These are phyloP conservation scores for Otus sunia DNA, from an alignment of 2,113 vertebrate genomes.

Conservation along the genomic window DNA sequence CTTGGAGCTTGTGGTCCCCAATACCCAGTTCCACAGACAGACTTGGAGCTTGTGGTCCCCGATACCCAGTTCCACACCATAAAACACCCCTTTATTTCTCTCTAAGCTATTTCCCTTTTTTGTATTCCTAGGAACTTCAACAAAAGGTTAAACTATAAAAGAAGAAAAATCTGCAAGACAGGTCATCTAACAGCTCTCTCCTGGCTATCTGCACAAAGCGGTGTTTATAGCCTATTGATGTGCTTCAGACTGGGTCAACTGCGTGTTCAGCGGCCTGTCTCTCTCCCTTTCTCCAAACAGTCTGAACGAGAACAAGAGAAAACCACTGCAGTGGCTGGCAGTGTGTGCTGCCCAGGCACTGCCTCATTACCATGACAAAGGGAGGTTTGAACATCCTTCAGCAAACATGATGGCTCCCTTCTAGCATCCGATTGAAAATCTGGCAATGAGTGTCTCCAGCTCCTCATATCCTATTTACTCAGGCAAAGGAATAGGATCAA, in stretches of 20 bases:
- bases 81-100: not conserved
- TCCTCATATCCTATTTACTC: not conserved
- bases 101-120: not conserved
- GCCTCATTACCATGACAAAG: constrained; percentile 47
- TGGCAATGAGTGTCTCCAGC: not conserved
- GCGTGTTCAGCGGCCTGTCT: not conserved
- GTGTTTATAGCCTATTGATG: not conserved
- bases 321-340: constrained; percentile 28
- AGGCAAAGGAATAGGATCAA: not conserved
- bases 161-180: not conserved
- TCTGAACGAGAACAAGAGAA: not conserved
- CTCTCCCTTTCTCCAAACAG: not conserved
- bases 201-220: not conserved
- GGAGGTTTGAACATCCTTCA: constrained; percentile 12
- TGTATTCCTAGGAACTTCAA: not conserved
- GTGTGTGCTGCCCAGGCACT: not conserved
- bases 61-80: not conserved
- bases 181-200: not conserved
- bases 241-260: not conserved
- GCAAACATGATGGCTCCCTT: not conserved
- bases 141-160: not conserved
- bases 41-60: rapidly evolving
- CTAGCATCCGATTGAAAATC: not conserved
- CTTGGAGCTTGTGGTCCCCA: rapidly evolving
- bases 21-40: not conserved